These are phyloP conservation scores for Stegana nigrithorax DNA, from an alignment of 2,888 invertebrate genomes.

Conservation along the genomic window DNA sequence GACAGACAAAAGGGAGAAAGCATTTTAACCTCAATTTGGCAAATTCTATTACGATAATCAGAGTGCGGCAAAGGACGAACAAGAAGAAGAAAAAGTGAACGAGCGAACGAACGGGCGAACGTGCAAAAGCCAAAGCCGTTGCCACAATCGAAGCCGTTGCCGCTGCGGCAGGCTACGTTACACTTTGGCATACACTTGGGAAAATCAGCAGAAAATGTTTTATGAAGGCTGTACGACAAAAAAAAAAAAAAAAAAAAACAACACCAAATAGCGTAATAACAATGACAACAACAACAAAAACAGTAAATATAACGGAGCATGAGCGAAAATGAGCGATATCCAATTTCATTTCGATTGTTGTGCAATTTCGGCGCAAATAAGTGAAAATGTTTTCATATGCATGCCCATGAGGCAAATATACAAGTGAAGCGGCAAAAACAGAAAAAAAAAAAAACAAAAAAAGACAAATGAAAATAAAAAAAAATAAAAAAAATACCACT, in stretches of 20 bases:
- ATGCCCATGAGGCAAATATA: constrained; percentile 45
- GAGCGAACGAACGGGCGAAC: background rate
- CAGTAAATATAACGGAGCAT: constrained; percentile 39
- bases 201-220: constrained; percentile 57
- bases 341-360: constrained; percentile 68
- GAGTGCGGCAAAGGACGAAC: constrained; percentile 32
- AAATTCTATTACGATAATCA: constrained; percentile 66
- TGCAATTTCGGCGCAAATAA: constrained; percentile 65
- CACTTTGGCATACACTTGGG: constrained; percentile 16
- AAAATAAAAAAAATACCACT: too few relatives aligned
- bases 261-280: constrained; percentile 3
- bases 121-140: constrained; percentile 24
- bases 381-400: constrained; percentile 63
- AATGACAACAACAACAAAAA: constrained; percentile 25
- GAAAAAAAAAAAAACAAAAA: constrained; percentile 30
- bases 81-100: constrained; percentile 22
- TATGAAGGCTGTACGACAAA: constrained; percentile 41
- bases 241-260: constrained; percentile 29
- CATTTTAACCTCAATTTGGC: constrained; percentile 67
- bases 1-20: constrained; percentile 37
- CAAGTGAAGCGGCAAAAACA: constrained; percentile 2
- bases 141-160: constrained; percentile 2
- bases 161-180: constrained; percentile 23
- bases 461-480: too few relatives aligned
- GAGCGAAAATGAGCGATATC: constrained; percentile 65